phyloP scores from a whole-genome alignment of 2,113 vertebrate species.

The Thalassoma bifasciatum region DNA sequence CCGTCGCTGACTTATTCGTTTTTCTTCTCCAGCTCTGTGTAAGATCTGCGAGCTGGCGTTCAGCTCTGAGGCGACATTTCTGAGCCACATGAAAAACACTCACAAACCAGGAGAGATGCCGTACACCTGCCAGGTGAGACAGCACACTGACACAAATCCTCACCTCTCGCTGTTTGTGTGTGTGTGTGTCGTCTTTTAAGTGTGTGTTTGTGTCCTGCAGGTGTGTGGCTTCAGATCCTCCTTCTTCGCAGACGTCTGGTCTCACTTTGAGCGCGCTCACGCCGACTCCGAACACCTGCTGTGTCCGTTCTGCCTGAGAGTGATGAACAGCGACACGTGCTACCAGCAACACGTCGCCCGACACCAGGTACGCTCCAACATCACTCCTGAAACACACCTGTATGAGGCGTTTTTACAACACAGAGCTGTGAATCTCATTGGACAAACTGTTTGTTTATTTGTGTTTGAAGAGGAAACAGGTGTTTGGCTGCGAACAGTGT shows the following conservation, averaged over 20 bases:
- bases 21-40: constrained; percentile 55
- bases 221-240: constrained; percentile 94
- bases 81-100: constrained; percentile 92
- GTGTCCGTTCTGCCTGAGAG: constrained; percentile 93
- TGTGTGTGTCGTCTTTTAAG: neutral
- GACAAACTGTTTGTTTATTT: constrained; percentile 6
- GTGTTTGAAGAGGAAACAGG: constrained; percentile 86
- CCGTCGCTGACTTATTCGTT: neutral
- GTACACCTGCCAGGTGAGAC: constrained; percentile 78
- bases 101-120: constrained; percentile 96
- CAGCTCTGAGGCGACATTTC: constrained; percentile 85
- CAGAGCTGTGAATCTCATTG: too few relatives aligned
- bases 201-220: constrained; percentile 70
- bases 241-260: constrained; percentile 88
- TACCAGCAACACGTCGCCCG: constrained; percentile 92
- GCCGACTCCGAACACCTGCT: constrained; percentile 87
- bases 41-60: constrained; percentile 93
- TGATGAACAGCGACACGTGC: constrained; percentile 86
- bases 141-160: neutral
- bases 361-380: constrained; percentile 87
- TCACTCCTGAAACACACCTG: too few relatives aligned
- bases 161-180: neutral
- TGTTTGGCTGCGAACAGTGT: constrained; percentile 90
- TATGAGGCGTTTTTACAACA: too few relatives aligned
- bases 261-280: constrained; percentile 89